Evolutionary conservation across 2,888 invertebrate species (phyloP).

Genomic region (Adelphocoris suturalis): DNA sequence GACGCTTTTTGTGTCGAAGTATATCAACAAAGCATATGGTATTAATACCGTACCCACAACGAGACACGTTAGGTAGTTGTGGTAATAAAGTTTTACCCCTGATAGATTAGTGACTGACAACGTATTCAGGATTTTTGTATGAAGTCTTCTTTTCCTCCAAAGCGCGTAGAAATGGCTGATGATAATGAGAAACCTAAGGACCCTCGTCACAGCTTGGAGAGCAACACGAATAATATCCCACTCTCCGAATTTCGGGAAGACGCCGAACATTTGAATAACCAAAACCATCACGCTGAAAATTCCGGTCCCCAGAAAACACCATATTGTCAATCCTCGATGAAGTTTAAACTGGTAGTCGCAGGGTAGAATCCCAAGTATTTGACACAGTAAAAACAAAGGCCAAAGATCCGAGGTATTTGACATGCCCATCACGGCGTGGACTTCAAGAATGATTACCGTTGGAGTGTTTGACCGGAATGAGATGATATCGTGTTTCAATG

Average conservation of each 20-base stretch:
- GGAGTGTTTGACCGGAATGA: neutral
- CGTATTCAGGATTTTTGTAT: conserved; percentile 55
- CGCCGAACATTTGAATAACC: conserved; percentile 1
- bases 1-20: neutral
- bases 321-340: neutral
- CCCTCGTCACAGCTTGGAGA: conserved; percentile 59
- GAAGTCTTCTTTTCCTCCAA: conserved; percentile 6
- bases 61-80: neutral
- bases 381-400: conserved; percentile 55
- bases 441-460: neutral
- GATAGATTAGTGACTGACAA: conserved; percentile 41
- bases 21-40: conserved; percentile 36
- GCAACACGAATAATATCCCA: conserved; percentile 52
- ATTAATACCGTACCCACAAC: neutral
- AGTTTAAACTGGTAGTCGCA: conserved; percentile 40
- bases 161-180: conserved; percentile 59
- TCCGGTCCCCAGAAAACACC: conserved; percentile 17
- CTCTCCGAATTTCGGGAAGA: neutral
- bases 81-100: conserved; percentile 44
- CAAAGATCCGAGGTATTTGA: conserved; percentile 36
- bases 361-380: conserved; percentile 48
- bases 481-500: neutral
- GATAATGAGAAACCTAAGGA: conserved; percentile 46
- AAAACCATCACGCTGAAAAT: conserved; percentile 57
- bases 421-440: conserved; percentile 20